These are phyloP conservation scores for Nebria brevicollis DNA, from an alignment of 2,888 invertebrate genomes.

Conservation along the genomic window DNA sequence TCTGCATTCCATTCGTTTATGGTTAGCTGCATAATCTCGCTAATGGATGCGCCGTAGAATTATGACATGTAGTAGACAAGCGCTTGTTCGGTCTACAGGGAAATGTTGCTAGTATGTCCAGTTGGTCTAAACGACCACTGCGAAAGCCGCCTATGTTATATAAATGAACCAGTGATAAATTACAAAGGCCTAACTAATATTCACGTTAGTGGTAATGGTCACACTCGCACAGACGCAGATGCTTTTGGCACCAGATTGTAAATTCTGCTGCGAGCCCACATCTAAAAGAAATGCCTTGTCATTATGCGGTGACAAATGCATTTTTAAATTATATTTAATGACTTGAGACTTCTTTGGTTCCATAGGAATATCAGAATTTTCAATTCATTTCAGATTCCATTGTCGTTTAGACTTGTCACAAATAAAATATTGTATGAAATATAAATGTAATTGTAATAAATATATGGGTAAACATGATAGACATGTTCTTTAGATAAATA, in stretches of 20 bases:
- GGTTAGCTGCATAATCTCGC: neutral
- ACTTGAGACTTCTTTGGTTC: neutral
- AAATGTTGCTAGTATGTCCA: neutral
- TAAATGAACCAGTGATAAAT: conserved; percentile 4
- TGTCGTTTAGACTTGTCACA: no score
- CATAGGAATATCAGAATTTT: no score
- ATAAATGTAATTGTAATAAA: no score
- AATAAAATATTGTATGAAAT: no score
- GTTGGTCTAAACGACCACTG: neutral
- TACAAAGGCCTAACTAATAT: neutral
- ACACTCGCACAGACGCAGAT: conserved; percentile 3
- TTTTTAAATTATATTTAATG: conserved; percentile 13
- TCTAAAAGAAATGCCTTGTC: neutral
- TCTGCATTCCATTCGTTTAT: no score
- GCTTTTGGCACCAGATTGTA: conserved; percentile 9
- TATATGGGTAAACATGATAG: no score
- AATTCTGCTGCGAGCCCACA: neutral
- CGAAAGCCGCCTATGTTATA: neutral
- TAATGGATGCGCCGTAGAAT: neutral
- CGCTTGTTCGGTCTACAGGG: neutral
- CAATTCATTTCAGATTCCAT: no score
- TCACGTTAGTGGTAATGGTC: conserved; percentile 3
- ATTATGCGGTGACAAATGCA: conserved; percentile 8
- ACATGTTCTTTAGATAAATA: no score
- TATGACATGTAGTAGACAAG: neutral